Base-by-base conservation (phyloP, 2,888 invertebrate genomes). In the Phyllotreta cruciferae region DNA sequence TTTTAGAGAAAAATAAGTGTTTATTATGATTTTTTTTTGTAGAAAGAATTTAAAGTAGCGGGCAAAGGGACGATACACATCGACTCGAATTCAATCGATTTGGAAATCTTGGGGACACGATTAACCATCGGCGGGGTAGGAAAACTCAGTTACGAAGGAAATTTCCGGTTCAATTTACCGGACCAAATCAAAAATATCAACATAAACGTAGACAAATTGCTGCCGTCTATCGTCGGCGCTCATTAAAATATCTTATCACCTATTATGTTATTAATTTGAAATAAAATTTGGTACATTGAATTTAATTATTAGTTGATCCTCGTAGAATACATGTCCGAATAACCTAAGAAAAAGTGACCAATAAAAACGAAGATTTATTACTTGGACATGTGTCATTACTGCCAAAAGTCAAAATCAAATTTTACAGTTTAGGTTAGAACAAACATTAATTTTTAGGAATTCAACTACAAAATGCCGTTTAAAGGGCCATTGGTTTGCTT, bases 401-500 rank as follows among this genome's bases (percentile, higher is more conserved):
- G 24, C 4, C 24, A 24, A 24, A 24, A 24, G 24, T 24, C 24
- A 24, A 24, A 24, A 24, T 24, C 24, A 24, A 24, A 24, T 24
- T 3, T 24, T 24, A 24, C 24, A 3, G 24, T 24, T 24, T 24
- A 24, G 24, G 24, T 24, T 24, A 24, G 24, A 24, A 24, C 24
- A 24, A 24, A 24, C 24, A 24, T 24, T 24, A 24, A 24, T 24
- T 24, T 24, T 24, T 24, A 24, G 24, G 24, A 24, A 24, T 24
- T 24, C 4, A 24, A 24, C 24, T 50, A n/a, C 34, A 69, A 66
- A 66, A 81, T 81, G 81, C 80, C 81, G 1, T 71, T 85, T 50
- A 85, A 84, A 66, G 78, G 79, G 57, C 83, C 85, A 76, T 89
- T 90, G 10, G 89, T 90, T 9, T 92, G 92, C 78, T 81, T 86